Evolutionary conservation across 1,140 invertebrate genomes (phyloP), one percentile per base, ranked within the genome.

Genomic region (Paralvinella palmiformis): DNA sequence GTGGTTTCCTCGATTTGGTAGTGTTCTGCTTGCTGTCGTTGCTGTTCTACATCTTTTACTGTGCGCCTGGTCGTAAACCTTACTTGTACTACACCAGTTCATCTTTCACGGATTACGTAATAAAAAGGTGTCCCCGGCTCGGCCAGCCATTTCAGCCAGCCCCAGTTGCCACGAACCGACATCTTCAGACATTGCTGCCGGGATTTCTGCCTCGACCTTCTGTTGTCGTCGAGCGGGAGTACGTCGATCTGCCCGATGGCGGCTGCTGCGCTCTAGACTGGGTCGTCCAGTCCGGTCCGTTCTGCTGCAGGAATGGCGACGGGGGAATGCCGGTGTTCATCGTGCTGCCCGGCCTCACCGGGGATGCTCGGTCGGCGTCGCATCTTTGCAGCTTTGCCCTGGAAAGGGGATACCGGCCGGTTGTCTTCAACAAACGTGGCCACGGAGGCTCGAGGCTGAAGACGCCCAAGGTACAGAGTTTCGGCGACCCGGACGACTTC

Each of bases 191-290:
- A 10, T 10, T 22, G 7, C 10, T 20, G 17, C 29, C 52, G 10
- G 17, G 7, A 17, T 20, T 55, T 10, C 52, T 22, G 7, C 52
- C 52, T 55, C 10, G 20, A 17, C 10, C 52, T 22, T 20, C 52
- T 20, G 22, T 55, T 10, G 52, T 22, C 10, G 10, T 13, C 52
- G 64, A 61, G 24, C 67, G 76, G 17, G 69, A 75, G 56, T 74
- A 72, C 57, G 41, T 77, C 22, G 74, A 74, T 61, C 63, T 78
- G 65, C 69, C 70, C 55, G 76, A 78, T 57, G 66, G 63, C 13
- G 76, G 76, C 7, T 59, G 76, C 5, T 69, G 77, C 10, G 72
- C 75, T 4, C 65, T 78, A 27, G 76, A 78, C 67, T 78, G 76
- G 76, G 70, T 65, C 3, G 36, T 68, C 44, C 59, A n/a, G 10